Evolutionary conservation across 2,113 vertebrate genomes (phyloP), one percentile per base, ranked within the genome.

Genomic region (Cyphomyrus discorhynchus): DNA sequence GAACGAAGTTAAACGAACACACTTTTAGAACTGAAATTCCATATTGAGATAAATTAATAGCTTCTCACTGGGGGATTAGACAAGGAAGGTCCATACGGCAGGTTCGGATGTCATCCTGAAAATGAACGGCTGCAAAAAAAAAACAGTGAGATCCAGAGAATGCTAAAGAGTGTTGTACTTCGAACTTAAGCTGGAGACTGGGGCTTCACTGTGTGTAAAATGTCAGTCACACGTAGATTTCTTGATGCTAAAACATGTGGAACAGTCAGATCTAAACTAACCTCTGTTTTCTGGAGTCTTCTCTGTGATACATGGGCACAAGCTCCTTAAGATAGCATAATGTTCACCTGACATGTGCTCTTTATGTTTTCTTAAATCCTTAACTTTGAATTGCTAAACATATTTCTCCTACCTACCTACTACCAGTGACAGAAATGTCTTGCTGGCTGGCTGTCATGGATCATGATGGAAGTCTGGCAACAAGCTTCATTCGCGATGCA

Each of bases 1-100:
- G 94, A 92, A 95, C 91, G 92, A 95, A 94, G 90, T 91, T 90
- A 93, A 94, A 96, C 90, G 90, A 94, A 91, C 90, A 91, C 92
- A 92, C 90, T 92, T 92, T 91, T 92, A 93, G 92, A 93, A 90
- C 92, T 92, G 91, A 93, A 93, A 92, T 92, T 90, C 90, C 92
- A 91, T 90, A 94, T 91, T 66, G 85, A 90, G 85, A 92, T 94
- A 91, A 92, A 93, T 94, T 89, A 93, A 93, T 88, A 84, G 62
- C 90, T 91, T 93, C 92, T 93, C 91, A 88, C 91, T 87, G 87
- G 92, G 91, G 92, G 92, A 92, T 94, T 93, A 90, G 87, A 58
- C 89, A 89, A 93, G 46, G 39, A 89, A 39, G 80, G 74, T 89
- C 66, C 39, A 56, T 42, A 70, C 88, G 42, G 52, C 31, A 42